Conservation (phyloP, 2,113 vertebrate genomes). For the Numenius arquata region DNA sequence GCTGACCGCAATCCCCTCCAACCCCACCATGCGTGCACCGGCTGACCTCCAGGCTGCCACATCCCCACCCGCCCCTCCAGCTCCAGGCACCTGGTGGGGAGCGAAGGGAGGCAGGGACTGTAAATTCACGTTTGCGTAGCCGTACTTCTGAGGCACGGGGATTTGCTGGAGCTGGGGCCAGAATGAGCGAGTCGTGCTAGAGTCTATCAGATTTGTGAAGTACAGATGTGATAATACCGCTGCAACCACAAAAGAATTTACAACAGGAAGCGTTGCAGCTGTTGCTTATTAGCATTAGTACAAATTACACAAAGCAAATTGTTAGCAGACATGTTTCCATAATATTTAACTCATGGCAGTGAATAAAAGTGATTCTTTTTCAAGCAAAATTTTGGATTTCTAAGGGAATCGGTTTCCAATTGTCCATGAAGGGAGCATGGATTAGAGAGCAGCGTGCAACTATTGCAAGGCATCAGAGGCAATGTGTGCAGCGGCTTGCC, state of each 20-base stretch:
- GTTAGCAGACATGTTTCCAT: constrained; percentile 76
- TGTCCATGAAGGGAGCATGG: constrained; percentile 42
- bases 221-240: constrained; percentile 58
- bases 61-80: background rate
- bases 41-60: background rate
- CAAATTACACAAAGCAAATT: constrained; percentile 77
- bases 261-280: constrained; percentile 74
- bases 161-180: constrained; percentile 26
- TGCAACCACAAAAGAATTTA: constrained; percentile 70
- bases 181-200: background rate
- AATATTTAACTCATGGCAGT: constrained; percentile 70
- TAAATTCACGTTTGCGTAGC: background rate
- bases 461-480: background rate
- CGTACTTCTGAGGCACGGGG: background rate
- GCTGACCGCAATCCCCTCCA: background rate
- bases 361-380: constrained; percentile 62
- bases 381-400: constrained; percentile 60
- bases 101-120: background rate
- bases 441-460: background rate
- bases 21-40: background rate
- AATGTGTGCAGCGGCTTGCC: background rate
- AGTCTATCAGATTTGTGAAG: constrained; percentile 36
- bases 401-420: constrained; percentile 54
- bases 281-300: constrained; percentile 77
- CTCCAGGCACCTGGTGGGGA: constrained; percentile 1